phyloP scores from a whole-genome alignment of 2,113 vertebrate genomes.

The Ophthalmolycus amberensis region DNA sequence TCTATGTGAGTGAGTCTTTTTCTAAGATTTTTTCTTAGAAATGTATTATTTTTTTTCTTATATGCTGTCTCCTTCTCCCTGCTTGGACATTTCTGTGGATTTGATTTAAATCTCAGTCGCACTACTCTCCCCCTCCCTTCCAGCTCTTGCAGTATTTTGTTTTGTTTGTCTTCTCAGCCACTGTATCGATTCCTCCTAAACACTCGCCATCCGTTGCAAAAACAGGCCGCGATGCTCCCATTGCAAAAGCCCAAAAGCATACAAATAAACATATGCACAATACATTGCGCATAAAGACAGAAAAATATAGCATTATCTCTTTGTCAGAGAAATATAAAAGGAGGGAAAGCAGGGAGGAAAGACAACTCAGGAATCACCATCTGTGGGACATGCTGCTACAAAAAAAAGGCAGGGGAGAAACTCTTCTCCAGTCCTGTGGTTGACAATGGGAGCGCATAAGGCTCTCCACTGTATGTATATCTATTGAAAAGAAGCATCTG shows the following conservation, averaged over 20 bases:
- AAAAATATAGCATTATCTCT: slow-evolving; percentile 13
- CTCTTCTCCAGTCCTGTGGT: slow-evolving; percentile 19
- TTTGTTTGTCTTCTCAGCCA: slow-evolving; percentile 43
- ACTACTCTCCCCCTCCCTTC: background rate
- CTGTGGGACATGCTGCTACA: slow-evolving; percentile 38
- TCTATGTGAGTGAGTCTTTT: slow-evolving; percentile 40
- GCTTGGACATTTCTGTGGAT: slow-evolving; percentile 10
- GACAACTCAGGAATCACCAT: slow-evolving; percentile 18
- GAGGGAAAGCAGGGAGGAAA: slow-evolving; percentile 5
- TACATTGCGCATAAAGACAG: slow-evolving; percentile 17
- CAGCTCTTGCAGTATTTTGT: background rate
- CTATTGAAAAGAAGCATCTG: slow-evolving; percentile 71
- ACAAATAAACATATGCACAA: slow-evolving; percentile 28
- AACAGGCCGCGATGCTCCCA: background rate
- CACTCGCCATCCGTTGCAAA: slow-evolving; percentile 18
- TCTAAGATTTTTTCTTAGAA: slow-evolving; percentile 15
- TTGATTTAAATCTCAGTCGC: slow-evolving; percentile 23
- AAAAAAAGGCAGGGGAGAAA: slow-evolving; percentile 10
- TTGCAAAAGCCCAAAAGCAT: slow-evolving; percentile 12
- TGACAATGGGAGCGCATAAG: slow-evolving; percentile 37
- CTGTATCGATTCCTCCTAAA: slow-evolving; percentile 23
- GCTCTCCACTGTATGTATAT: slow-evolving; percentile 34
- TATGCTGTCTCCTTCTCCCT: background rate
- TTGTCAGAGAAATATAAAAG: background rate
- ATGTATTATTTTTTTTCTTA: slow-evolving; percentile 21